These are phyloP conservation scores for Bos taurus DNA, from an alignment of 2,113 vertebrate genomes.

Conservation along the genomic window ARS-UCD2.0 NC_037336.1:24563001-24563500, in stretches of 20 bases:
- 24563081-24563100: background rate
- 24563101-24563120: background rate
- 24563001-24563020: background rate
- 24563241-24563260: background rate
- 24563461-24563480: background rate
- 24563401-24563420: background rate
- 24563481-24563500: background rate
- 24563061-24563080: background rate
- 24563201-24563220: background rate
- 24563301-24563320: background rate
- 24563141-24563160: background rate
- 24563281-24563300: background rate
- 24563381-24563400: background rate
- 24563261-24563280: background rate
- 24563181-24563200: background rate
- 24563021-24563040: background rate
- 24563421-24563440: background rate
- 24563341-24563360: background rate
- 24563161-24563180: background rate
- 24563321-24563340: fast-evolving
- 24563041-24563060: background rate
- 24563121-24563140: background rate
- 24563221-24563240: background rate
- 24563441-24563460: background rate
- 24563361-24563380: background rate